Evolutionary conservation across 2,113 vertebrate species (phyloP), one percentile per base, ranked within the genome.

Genomic region (Regulus satrapa): DNA sequence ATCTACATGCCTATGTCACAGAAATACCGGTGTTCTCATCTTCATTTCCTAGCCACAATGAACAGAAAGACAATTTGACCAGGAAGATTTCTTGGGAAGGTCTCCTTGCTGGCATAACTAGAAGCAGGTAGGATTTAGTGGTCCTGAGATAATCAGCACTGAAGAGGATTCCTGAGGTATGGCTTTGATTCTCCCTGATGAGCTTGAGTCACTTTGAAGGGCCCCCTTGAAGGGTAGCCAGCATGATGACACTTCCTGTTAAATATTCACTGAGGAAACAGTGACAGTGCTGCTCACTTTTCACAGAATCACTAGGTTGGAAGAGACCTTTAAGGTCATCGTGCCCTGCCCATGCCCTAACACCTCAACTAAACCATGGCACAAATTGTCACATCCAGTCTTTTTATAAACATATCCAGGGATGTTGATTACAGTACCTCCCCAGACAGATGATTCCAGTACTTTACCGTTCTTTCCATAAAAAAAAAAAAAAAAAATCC

Each of bases 191-290:
- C 36, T 69, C 31, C 8, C 9, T 56, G 5, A 48, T 18, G 25
- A 61, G 34, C 4, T 6, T 28, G 15, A 56, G 28, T 12, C 0
- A 0, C 41, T 87, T 52, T 36, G 14, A 18, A 29, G n/a, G 18
- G 10, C 12, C 8, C 0, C 1, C 15, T 1, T 0, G 10, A 20
- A 52, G 8, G 19, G 6, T 25, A 80, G 46, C 9, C 3, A 4
- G 41, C 5, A 6, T 1, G 3, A 29, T 6, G 11, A 4, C 10
- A 14, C 12, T 32, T 8, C 14, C 21, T 52, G 16, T 21, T 18
- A 52, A 81, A 61, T 8, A 66, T 9, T 49, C 5, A 9, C n/a
- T 15, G 49, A 74, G 12, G 66, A 66, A 12, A 49, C 1, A 2
- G 14, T 0, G 2, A 31, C 46, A 61, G 25, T 1, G 21, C 36